phyloP scores from a whole-genome alignment of 2,113 vertebrate species.

The Cyprinodon brontotheroides region DNA sequence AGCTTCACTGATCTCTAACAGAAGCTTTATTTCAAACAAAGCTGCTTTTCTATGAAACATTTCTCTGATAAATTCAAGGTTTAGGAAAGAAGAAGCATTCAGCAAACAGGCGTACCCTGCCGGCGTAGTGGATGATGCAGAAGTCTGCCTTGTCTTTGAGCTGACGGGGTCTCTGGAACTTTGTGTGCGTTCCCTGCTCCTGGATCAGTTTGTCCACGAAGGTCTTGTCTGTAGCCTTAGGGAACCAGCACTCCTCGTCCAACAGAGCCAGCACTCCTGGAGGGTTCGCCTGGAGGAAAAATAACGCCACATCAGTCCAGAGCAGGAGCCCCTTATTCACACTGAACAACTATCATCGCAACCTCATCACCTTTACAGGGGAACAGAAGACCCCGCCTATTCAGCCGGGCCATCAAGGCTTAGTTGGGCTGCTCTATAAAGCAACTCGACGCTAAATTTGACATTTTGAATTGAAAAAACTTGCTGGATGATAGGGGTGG shows the following conservation, averaged over 20 bases:
- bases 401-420: too few species aligned
- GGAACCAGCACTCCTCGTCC: constrained; percentile 99
- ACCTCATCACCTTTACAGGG: too few species aligned
- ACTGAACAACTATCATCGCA: too few species aligned
- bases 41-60: neutral
- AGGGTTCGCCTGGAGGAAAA: constrained; percentile 86
- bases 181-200: constrained; percentile 95
- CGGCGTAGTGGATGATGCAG: constrained; percentile 98
- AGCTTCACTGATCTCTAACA: neutral
- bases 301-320: neutral
- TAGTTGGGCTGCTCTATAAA: too few species aligned
- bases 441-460: too few species aligned
- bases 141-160: constrained; percentile 98
- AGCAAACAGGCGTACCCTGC: constrained; percentile 81
- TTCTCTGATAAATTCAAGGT: neutral
- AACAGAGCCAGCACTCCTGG: constrained; percentile 93
- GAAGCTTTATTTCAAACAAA: neutral
- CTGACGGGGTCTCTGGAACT: constrained; percentile 95
- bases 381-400: too few species aligned
- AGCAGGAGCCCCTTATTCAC: too few species aligned
- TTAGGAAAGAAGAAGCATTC: neutral
- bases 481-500: too few species aligned
- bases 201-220: constrained; percentile 97
- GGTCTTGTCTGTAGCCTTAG: constrained; percentile 96
- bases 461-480: too few species aligned